Conservation (phyloP, 2,888 invertebrate genomes). For the Papilio elwesi region DNA sequence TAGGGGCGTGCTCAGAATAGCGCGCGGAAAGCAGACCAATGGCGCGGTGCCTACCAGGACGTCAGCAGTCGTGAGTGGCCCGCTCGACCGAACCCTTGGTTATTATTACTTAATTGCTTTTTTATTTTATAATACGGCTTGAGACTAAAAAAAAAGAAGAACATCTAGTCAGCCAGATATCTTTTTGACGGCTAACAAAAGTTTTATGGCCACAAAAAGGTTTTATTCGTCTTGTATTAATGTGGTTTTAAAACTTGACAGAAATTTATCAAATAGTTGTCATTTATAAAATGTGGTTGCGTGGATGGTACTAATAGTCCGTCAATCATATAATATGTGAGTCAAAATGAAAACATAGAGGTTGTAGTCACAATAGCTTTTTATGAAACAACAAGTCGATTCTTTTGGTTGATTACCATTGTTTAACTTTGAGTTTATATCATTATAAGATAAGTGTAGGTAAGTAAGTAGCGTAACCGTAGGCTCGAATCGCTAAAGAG, state of each 20-base stretch:
- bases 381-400: no score
- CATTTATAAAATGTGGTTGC: no score
- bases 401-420: no score
- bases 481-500: no score
- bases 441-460: no score
- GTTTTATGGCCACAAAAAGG: constrained; percentile 8
- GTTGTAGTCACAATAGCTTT: no score
- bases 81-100: constrained; percentile 77
- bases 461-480: no score
- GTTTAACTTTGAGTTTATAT: no score
- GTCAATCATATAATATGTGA: no score
- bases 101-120: constrained; percentile 58
- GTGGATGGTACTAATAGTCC: no score
- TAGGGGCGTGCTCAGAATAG: constrained; percentile 78
- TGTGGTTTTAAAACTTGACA: neutral
- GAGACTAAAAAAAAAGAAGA: constrained; percentile 28
- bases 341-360: no score
- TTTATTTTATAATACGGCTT: constrained; percentile 39
- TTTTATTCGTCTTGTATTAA: neutral
- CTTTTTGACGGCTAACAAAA: constrained; percentile 23
- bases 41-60: constrained; percentile 61
- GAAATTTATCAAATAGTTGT: neutral
- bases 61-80: constrained; percentile 70
- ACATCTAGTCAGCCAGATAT: constrained; percentile 44
- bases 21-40: constrained; percentile 82